Conservation (phyloP, 2,888 invertebrate species). For the Gnatocerus cornutus region DNA sequence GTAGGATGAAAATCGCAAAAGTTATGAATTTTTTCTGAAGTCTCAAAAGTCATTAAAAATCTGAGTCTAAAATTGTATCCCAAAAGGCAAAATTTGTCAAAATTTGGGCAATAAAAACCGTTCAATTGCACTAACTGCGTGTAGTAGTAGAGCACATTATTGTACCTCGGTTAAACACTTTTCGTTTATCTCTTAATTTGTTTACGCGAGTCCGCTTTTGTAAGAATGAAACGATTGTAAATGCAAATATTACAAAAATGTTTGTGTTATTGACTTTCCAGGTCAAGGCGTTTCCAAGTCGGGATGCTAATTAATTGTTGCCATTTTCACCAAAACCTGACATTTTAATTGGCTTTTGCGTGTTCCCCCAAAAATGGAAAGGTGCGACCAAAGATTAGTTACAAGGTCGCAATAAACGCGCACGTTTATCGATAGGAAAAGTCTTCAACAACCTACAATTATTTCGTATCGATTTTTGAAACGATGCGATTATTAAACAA, state of each 20-base stretch:
- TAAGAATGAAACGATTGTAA: conserved; percentile 8
- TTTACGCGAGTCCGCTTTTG: background rate
- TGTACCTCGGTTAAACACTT: background rate
- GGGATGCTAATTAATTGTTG: conserved; percentile 41
- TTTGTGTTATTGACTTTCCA: conserved; percentile 35
- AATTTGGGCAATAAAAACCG: no score
- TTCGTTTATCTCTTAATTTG: background rate
- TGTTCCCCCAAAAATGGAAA: conserved; percentile 18
- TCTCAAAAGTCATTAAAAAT: no score
- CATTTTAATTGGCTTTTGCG: conserved; percentile 40
- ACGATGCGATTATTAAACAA: conserved; percentile 26
- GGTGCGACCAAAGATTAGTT: conserved; percentile 19
- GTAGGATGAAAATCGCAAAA: no score
- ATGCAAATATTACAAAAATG: conserved; percentile 40
- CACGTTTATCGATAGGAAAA: background rate
- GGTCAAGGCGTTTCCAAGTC: conserved; percentile 29
- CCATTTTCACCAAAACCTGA: conserved; percentile 31
- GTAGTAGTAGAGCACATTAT: no score
- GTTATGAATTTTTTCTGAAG: no score
- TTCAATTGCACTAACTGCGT: no score
- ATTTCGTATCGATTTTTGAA: background rate
- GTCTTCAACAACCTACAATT: background rate
- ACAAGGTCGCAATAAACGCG: conserved; percentile 21
- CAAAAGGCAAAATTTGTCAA: no score
- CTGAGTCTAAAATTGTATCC: no score